These are phyloP conservation scores for Helicoverpa armigera DNA, from an alignment of 1,140 invertebrate species.

Conservation along the genomic window DNA sequence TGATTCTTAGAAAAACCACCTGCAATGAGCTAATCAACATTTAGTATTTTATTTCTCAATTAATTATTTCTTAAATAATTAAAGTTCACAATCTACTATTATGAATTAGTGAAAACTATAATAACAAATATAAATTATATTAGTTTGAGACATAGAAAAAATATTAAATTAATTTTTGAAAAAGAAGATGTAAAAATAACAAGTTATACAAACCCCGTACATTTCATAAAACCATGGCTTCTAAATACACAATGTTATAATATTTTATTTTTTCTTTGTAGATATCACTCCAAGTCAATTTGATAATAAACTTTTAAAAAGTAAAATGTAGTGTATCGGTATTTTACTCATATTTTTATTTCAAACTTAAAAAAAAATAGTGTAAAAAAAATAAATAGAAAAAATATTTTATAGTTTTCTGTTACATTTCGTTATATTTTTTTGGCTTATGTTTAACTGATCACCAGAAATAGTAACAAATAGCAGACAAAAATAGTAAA, in stretches of 20 bases:
- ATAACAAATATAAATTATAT: background rate
- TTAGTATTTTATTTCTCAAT: background rate
- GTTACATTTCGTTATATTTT: constrained; percentile 12
- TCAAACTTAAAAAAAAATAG: background rate
- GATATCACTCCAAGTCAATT: constrained; percentile 32
- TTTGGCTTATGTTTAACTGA: too few relatives aligned
- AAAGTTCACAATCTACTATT: too few relatives aligned
- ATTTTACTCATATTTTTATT: constrained; percentile 8
- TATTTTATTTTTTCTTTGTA: constrained; percentile 23
- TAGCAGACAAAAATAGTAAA: too few relatives aligned
- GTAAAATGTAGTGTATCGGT: background rate
- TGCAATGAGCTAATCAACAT: background rate
- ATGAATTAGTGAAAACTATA: too few relatives aligned
- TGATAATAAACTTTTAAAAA: constrained; percentile 7
- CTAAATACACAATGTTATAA: constrained; percentile 11
- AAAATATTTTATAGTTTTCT: constrained; percentile 17
- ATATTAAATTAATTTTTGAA: background rate
- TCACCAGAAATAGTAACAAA: too few relatives aligned
- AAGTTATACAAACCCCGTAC: background rate
- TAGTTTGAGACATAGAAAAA: constrained; percentile 2
- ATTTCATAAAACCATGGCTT: constrained; percentile 22
- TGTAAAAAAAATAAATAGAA: constrained; percentile 1
- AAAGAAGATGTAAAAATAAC: background rate
- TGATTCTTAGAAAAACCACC: background rate
- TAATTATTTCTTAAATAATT: background rate